A percentile compares a stretch with the other conserved stretches of the same genome.
These are phyloP conservation scores for Melanostoma mellinum DNA, from an alignment of 2,888 invertebrate genomes.

Conservation along the genomic window DNA sequence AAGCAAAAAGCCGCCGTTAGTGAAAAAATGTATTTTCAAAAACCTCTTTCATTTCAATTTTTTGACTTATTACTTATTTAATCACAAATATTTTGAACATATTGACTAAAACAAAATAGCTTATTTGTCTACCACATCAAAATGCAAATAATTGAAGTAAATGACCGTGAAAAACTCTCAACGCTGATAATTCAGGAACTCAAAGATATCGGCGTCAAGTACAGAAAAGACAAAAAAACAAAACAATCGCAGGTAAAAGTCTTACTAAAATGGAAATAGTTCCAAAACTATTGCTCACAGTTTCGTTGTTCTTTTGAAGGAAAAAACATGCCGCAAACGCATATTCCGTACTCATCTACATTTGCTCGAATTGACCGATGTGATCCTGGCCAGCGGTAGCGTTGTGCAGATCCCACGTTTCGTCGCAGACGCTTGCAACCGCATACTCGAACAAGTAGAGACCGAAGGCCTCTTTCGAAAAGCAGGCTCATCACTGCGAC, in stretches of 20 bases:
- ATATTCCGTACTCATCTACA: constrained; percentile 84
- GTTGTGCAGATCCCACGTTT: constrained; percentile 88
- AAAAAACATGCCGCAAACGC: constrained; percentile 76
- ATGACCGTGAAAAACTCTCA: constrained; percentile 82
- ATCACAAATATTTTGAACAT: neutral
- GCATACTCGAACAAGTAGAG: constrained; percentile 86
- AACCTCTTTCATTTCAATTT: neutral
- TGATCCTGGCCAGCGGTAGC: constrained; percentile 86
- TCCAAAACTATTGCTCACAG: too few relatives aligned
- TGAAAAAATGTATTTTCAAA: constrained; percentile 20
- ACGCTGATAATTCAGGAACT: constrained; percentile 86
- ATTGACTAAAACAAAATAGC: neutral
- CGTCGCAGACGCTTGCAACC: constrained; percentile 88
- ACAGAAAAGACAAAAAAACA: constrained; percentile 86
- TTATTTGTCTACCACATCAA: neutral
- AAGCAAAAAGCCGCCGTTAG: constrained; percentile 55
- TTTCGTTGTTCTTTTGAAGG: constrained; percentile 58
- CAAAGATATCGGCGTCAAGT: constrained; percentile 88
- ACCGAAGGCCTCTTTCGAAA: constrained; percentile 94
- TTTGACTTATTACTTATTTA: neutral
- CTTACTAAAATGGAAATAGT: neutral
- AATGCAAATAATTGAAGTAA: constrained; percentile 74
- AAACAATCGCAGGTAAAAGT: constrained; percentile 83
- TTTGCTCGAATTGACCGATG: constrained; percentile 83
- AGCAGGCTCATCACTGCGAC: constrained; percentile 91